Conservation (phyloP, 2,113 vertebrate species). For the Epinephelus lanceolatus region DNA sequence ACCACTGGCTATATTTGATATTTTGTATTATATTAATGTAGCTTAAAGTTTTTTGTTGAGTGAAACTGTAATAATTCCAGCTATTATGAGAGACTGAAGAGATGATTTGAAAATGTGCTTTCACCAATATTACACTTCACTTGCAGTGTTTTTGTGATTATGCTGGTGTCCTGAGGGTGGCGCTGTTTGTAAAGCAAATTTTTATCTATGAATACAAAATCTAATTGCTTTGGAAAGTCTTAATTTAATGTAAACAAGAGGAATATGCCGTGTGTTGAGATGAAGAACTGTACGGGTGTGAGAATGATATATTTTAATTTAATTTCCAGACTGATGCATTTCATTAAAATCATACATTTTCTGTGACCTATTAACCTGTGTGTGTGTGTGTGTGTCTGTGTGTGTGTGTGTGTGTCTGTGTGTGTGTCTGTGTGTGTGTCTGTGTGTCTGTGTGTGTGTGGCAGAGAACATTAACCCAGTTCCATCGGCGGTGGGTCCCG, state of each 20-base stretch:
- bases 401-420: not conserved
- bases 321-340: not conserved
- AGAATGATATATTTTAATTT: not conserved
- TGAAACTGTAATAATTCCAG: no score
- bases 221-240: not conserved
- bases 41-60: not conserved
- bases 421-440: not conserved
- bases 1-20: not conserved
- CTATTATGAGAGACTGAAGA: not conserved
- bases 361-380: not conserved
- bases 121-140: not conserved
- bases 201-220: not conserved
- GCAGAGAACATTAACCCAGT: not conserved
- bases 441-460: slow-evolving; percentile 1
- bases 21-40: not conserved
- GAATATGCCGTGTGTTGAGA: rapidly evolving
- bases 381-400: slow-evolving; percentile 6
- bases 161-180: slow-evolving; percentile 22
- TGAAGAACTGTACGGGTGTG: not conserved
- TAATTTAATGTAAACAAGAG: not conserved
- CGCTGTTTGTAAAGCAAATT: slow-evolving; percentile 28
- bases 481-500: not conserved
- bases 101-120: not conserved
- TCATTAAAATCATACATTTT: not conserved
- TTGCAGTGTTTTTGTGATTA: not conserved